phyloP scores from a whole-genome alignment of 2,797 vertebrate species.

The Poliocrania exsul region DNA sequence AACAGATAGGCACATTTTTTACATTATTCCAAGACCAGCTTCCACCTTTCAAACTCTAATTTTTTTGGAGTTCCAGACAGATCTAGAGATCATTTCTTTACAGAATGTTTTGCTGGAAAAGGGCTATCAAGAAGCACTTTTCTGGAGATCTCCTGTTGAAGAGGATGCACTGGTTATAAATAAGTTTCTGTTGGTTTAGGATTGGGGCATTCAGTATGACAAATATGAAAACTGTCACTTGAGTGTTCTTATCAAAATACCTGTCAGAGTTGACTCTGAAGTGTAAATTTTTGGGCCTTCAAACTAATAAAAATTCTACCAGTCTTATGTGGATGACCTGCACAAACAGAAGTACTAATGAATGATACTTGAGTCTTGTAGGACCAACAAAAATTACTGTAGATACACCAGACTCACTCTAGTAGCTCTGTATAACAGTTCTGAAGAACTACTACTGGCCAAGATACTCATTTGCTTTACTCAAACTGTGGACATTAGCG shows the following conservation, averaged over 20 bases:
- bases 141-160: not conserved
- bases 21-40: not conserved
- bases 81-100: not conserved
- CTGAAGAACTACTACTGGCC: not conserved
- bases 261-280: not conserved
- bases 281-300: not conserved
- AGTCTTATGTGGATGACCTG: not conserved
- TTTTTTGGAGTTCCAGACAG: not conserved
- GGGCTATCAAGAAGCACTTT: not conserved
- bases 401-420: not conserved
- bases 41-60: not conserved
- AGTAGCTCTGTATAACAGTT: not conserved
- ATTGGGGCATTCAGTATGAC: not conserved
- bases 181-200: not conserved
- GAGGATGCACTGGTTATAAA: not conserved
- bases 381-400: not conserved
- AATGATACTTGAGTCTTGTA: not conserved
- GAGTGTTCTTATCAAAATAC: not conserved
- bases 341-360: not conserved
- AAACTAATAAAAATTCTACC: not conserved
- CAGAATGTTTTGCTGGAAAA: not conserved
- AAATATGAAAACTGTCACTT: not conserved
- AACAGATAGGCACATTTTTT: not conserved
- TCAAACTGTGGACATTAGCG: not conserved
- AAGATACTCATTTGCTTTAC: not conserved